phyloP scores from a whole-genome alignment of 2,113 vertebrate species.

The Shinisaurus crocodilurus region DNA sequence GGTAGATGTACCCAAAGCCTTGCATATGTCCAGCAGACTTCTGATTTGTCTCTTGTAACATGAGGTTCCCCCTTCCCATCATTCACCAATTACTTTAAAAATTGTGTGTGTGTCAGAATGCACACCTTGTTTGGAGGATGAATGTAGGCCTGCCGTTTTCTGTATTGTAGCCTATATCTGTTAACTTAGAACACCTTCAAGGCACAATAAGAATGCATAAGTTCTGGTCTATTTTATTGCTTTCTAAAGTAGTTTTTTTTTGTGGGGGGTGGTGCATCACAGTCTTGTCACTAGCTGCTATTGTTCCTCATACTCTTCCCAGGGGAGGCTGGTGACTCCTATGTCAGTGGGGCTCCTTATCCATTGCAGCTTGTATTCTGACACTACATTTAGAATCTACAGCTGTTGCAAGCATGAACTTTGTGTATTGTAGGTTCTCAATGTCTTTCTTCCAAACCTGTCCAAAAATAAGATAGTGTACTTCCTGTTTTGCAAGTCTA shows the following conservation, averaged over 20 bases:
- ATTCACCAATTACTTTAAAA: background rate
- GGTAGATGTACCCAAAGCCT: background rate
- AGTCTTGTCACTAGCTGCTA: no score
- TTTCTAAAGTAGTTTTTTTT: background rate
- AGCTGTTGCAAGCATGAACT: background rate
- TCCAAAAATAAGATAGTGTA: conserved; percentile 21
- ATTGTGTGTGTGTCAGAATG: background rate
- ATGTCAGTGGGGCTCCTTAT: no score
- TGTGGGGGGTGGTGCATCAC: background rate
- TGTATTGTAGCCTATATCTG: background rate
- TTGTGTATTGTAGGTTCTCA: background rate
- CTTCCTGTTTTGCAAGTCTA: conserved; percentile 40
- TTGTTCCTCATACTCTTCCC: no score
- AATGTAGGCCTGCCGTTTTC: background rate
- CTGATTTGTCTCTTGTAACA: background rate
- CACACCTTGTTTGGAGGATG: background rate
- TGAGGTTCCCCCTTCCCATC: background rate
- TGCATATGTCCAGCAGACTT: background rate
- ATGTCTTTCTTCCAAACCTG: conserved; percentile 8
- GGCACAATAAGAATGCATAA: background rate
- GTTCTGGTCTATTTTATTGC: background rate
- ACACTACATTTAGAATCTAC: fast-evolving
- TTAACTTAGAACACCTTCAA: background rate
- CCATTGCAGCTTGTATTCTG: no score
- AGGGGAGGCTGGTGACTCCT: no score